phyloP scores from a whole-genome alignment of 2,113 vertebrate genomes.

The Hylia prasina region DNA sequence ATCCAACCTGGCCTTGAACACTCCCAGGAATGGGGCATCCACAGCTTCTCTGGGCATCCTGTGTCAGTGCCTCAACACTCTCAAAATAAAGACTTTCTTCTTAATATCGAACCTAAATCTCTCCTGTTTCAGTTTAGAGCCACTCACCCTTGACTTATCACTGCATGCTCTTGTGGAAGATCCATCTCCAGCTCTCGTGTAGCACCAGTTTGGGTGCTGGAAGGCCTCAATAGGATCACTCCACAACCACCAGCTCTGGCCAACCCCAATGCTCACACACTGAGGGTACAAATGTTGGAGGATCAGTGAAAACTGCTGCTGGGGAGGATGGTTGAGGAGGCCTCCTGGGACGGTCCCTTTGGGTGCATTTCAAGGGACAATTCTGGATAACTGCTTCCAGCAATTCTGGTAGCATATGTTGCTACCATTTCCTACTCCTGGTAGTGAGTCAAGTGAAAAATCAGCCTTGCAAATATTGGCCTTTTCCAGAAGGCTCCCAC shows the following conservation, averaged over 20 bases:
- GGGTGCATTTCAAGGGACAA: neutral
- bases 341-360: neutral
- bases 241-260: neutral
- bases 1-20: neutral
- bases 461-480: neutral
- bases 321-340: neutral
- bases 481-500: neutral
- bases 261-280: accelerated
- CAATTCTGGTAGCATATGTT: neutral
- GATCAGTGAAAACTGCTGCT: accelerated
- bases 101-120: neutral
- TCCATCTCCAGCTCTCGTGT: accelerated
- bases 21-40: neutral
- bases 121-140: neutral
- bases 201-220: neutral
- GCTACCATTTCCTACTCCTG: neutral
- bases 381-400: neutral
- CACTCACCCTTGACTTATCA: neutral
- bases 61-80: neutral
- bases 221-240: neutral
- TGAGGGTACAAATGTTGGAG: accelerated
- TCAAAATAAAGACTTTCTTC: neutral
- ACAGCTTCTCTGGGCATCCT: neutral
- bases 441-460: neutral
- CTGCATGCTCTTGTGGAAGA: neutral